Conservation (phyloP, 2,797 vertebrate genomes). For the Oophaga sylvatica region DNA sequence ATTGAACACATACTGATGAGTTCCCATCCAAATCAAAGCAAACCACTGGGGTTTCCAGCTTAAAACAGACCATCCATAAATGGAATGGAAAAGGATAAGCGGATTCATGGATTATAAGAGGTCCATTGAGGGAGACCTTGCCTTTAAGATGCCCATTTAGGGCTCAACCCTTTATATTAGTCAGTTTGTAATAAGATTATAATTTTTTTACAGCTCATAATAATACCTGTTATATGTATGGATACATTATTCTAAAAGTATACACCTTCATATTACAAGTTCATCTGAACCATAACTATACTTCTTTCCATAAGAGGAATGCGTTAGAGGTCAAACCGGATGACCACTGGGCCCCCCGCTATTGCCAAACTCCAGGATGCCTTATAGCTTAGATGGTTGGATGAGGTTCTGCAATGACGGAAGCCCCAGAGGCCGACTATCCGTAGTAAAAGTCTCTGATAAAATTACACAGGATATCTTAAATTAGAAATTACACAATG, state of each 20-base stretch:
- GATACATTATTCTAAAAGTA: slow-evolving; percentile 66
- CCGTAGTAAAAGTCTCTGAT: slow-evolving; percentile 30
- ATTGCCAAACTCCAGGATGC: neutral
- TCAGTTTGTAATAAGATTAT: slow-evolving; percentile 48
- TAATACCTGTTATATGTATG: slow-evolving; percentile 36
- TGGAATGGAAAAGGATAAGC: too few species aligned
- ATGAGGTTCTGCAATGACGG: neutral
- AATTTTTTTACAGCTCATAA: slow-evolving; percentile 71
- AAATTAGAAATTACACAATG: slow-evolving; percentile 47
- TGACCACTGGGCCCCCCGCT: neutral
- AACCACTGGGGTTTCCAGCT: too few species aligned
- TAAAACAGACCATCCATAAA: too few species aligned
- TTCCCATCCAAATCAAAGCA: too few species aligned
- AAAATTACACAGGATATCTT: slow-evolving; percentile 57
- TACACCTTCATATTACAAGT: slow-evolving; percentile 64
- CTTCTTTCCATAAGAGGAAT: slow-evolving; percentile 49
- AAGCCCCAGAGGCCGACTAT: neutral
- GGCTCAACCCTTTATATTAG: slow-evolving; percentile 4
- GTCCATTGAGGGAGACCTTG: neutral
- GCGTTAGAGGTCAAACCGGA: slow-evolving; percentile 31
- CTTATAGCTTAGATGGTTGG: neutral
- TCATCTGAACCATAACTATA: neutral
- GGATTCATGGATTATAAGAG: neutral
- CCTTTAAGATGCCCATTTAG: neutral
- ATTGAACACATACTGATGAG: neutral